Conservation (phyloP, 2,113 vertebrate species). For the Zingel zingel region DNA sequence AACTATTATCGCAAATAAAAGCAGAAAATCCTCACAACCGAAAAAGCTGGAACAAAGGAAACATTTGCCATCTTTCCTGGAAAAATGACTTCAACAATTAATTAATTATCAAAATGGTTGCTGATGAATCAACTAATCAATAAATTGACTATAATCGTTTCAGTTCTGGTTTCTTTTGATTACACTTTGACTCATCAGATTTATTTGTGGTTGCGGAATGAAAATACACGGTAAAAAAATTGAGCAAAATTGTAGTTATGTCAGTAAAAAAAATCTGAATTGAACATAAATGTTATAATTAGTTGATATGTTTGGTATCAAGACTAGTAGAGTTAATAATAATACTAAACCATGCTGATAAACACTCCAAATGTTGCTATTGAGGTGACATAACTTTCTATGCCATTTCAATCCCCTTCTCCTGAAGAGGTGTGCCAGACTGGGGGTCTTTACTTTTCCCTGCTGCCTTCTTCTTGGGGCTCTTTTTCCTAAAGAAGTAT, state of each 20-base stretch:
- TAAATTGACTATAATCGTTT: neutral
- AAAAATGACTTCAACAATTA: neutral
- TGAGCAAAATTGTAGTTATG: neutral
- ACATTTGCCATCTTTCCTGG: neutral
- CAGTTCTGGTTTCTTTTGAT: neutral
- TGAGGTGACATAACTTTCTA: conserved; percentile 39
- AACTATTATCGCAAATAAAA: conserved; percentile 6
- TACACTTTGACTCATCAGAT: neutral
- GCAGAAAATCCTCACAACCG: neutral
- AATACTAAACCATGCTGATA: conserved; percentile 26
- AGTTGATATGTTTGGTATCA: conserved; percentile 24
- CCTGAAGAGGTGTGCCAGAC: conserved; percentile 50
- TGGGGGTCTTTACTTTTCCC: conserved; percentile 40
- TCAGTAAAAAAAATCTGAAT: conserved; percentile 2
- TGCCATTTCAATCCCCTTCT: conserved; percentile 61
- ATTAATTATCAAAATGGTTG: neutral
- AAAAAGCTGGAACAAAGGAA: neutral
- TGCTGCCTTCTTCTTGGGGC: conserved; percentile 34
- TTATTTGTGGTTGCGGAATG: neutral
- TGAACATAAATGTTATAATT: conserved; percentile 6
- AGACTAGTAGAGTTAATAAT: neutral
- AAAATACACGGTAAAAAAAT: conserved; percentile 3
- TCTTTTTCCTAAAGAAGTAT: conserved; percentile 64
- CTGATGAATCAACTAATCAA: neutral
- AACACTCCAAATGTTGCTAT: neutral